Evolutionary conservation across 2,888 invertebrate species (phyloP), one percentile per base, ranked within the genome.

Genomic region (Polyommatus icarus): DNA sequence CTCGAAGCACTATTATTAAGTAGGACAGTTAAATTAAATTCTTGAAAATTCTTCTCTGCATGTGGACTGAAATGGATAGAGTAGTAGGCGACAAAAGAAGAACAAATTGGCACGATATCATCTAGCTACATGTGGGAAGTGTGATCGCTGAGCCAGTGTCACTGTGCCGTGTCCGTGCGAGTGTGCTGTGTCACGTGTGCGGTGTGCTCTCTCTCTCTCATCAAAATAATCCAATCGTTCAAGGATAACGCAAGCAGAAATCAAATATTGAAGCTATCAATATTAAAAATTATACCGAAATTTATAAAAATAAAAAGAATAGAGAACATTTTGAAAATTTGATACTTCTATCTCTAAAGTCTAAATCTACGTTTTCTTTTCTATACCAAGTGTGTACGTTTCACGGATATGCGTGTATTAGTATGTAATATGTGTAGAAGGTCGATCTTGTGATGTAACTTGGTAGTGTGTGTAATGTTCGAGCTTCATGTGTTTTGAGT

Each of bases 91-190:
- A 32, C 50, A 79, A 78, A 77, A 78, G 73, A 77, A 77, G 78
- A 78, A 81, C 76, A 79, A 79, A 79, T 78, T 80, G 85, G 85
- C 88, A 87, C 88, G 84, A 78, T 78, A 79, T 80, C 80, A 82
- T 81, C 87, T 88, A 88, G 84, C 88, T 88, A 89, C 82, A 84
- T 88, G 84, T 85, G 83, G 85, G 87, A 82, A 85, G 81, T 78
- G 78, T 83, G 81, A 82, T 80, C 81, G 81, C 83, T 77, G 73
- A 77, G 72, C 82, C 81, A 85, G 90, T 89, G 90, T 90, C 67
- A 83, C 83, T 90, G 90, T 82, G 80, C 79, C 88, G 89, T 91
- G 40, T 32, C 8, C 71, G 36, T 71, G 71, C 5, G 71, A 18
- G 83, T 84, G 82, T 81, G 86, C 78, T 87, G 88, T 87, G 83